A percentile compares a stretch with the other conserved stretches of the same genome.
Evolutionary conservation across 2,888 invertebrate species (phyloP).

Genomic region (Drosophila heteroneura): DNA sequence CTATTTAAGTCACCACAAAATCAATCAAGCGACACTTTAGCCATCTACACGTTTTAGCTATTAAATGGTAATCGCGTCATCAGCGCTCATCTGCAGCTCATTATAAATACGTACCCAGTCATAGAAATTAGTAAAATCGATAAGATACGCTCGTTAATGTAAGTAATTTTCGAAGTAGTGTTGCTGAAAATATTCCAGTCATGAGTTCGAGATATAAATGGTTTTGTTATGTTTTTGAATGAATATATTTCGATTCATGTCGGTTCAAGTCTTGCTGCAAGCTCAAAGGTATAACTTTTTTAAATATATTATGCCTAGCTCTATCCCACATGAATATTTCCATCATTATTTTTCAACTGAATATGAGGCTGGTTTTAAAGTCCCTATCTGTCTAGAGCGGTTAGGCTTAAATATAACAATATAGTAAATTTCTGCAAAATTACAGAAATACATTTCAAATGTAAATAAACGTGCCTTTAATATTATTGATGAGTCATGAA

Average conservation of each 20-base stretch:
- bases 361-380: not conserved
- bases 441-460: not conserved
- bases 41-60: not conserved
- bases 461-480: not conserved
- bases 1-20: constrained; percentile 8
- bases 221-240: not conserved
- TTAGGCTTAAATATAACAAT: not conserved
- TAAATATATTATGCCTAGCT: not conserved
- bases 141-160: not conserved
- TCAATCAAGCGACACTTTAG: constrained; percentile 5
- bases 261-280: not conserved
- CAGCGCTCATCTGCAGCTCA: not conserved
- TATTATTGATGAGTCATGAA: not conserved
- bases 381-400: not conserved
- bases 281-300: not conserved
- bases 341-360: not conserved
- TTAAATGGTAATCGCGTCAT: not conserved
- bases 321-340: not conserved
- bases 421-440: not conserved
- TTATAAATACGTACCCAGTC: not conserved
- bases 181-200: not conserved
- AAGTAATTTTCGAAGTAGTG: not conserved
- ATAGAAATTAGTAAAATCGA: not conserved
- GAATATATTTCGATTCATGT: not conserved
- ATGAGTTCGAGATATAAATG: not conserved